phyloP scores from a whole-genome alignment of 2,888 invertebrate species.

The Tryphoninae sp. region DNA sequence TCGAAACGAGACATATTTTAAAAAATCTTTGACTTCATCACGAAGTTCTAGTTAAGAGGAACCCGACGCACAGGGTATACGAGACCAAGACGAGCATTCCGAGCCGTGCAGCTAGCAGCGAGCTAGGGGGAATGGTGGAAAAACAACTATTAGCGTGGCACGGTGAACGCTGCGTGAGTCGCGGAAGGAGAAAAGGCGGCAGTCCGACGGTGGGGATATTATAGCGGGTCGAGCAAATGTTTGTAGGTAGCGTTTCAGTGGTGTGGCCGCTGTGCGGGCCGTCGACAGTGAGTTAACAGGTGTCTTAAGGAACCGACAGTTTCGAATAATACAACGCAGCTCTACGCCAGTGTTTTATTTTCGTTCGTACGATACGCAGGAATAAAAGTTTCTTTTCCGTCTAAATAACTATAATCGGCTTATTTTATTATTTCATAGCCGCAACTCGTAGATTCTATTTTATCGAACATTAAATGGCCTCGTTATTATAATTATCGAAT shows the following conservation, averaged over 20 bases:
- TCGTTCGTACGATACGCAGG: conserved; percentile 11
- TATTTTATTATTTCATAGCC: no score
- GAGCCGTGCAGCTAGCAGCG: not conserved
- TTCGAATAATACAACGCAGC: conserved; percentile 41
- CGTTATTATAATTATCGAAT: not conserved
- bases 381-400: conserved; percentile 4
- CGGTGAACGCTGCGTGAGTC: conserved; percentile 1
- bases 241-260: conserved; percentile 68
- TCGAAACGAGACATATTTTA: no score
- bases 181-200: conserved; percentile 1
- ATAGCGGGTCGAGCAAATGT: conserved; percentile 57
- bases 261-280: conserved; percentile 73
- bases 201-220: conserved; percentile 38
- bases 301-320: conserved; percentile 64
- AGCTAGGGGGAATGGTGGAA: not conserved
- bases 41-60: not conserved
- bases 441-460: not conserved
- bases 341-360: conserved; percentile 35
- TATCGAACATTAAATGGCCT: not conserved
- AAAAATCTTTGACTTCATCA: not conserved
- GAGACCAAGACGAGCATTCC: not conserved
- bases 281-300: conserved; percentile 74
- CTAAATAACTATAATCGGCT: no score
- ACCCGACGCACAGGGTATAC: not conserved
- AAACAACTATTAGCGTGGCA: not conserved